These are phyloP conservation scores for Molothrus aeneus DNA, from an alignment of 2,797 vertebrate genomes.

Conservation along the genomic window DNA sequence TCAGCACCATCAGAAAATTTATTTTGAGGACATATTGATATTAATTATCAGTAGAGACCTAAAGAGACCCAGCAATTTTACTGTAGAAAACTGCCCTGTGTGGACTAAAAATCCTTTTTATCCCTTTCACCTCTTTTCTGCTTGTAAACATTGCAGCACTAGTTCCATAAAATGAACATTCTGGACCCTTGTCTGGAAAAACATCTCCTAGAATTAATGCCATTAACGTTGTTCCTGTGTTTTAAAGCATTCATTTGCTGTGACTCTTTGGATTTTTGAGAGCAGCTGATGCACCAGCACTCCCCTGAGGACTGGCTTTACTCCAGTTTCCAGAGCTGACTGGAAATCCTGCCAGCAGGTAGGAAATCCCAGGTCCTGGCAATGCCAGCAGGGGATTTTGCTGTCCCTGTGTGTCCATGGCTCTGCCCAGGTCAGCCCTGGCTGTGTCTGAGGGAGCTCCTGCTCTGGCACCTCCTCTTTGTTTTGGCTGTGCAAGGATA, in stretches of 20 bases:
- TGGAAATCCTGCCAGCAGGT: neutral
- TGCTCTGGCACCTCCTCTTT: constrained; percentile 1
- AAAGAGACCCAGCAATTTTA: neutral
- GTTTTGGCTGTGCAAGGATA: constrained; percentile 45
- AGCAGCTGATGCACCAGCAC: neutral
- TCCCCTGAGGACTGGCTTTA: neutral
- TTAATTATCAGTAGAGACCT: neutral
- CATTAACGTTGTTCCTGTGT: neutral
- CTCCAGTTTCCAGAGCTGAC: neutral
- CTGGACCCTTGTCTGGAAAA: neutral
- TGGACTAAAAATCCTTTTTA: neutral
- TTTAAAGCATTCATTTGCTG: neutral
- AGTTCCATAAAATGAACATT: neutral
- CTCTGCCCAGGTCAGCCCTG: neutral
- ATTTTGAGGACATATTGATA: neutral
- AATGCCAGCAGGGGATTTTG: neutral
- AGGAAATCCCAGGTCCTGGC: neutral
- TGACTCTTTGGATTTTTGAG: neutral
- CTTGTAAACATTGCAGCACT: neutral
- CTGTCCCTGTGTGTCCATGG: neutral
- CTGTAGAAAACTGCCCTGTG: neutral
- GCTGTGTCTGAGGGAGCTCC: neutral
- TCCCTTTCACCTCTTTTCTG: neutral
- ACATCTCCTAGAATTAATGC: neutral
- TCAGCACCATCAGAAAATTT: neutral